These are phyloP conservation scores for Drosophila emarginata DNA, from an alignment of 2,888 invertebrate species.

Conservation along the genomic window DNA sequence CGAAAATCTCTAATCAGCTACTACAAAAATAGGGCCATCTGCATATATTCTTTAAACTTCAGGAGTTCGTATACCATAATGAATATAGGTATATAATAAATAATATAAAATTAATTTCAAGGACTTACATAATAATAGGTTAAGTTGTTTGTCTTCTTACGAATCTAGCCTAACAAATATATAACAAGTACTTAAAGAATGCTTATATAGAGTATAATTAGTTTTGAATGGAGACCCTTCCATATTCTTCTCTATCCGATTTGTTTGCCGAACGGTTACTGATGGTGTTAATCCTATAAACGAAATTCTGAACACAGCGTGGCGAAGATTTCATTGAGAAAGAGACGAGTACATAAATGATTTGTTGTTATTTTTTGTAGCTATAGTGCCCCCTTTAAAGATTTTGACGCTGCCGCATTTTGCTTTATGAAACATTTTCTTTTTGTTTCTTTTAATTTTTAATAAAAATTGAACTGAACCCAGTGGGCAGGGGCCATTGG, in stretches of 20 bases:
- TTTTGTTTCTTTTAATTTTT: constrained; percentile 36
- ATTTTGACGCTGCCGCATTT: constrained; percentile 47
- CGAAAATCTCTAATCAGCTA: too few species aligned
- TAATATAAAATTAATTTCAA: too few species aligned
- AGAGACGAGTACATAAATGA: constrained; percentile 43
- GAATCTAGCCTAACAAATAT: too few species aligned
- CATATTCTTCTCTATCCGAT: constrained; percentile 13
- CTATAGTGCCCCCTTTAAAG: constrained; percentile 46
- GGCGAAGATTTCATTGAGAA: constrained; percentile 70
- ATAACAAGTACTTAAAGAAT: too few species aligned
- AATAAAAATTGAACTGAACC: constrained; percentile 60
- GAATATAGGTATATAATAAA: too few species aligned
- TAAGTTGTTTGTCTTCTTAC: too few species aligned
- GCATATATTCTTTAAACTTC: too few species aligned
- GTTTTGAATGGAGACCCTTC: background rate
- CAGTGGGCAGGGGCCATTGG: constrained; percentile 22
- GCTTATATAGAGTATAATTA: constrained; percentile 20
- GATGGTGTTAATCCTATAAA: constrained; percentile 55
- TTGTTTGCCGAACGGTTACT: background rate
- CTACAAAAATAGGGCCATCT: too few species aligned
- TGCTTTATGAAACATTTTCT: constrained; percentile 60
- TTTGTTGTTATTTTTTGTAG: constrained; percentile 62
- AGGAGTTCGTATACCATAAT: too few species aligned
- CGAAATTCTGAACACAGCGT: constrained; percentile 48
- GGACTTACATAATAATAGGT: too few species aligned